Conservation (phyloP, 2,113 vertebrate genomes). For the Misgurnus anguillicaudatus region DNA sequence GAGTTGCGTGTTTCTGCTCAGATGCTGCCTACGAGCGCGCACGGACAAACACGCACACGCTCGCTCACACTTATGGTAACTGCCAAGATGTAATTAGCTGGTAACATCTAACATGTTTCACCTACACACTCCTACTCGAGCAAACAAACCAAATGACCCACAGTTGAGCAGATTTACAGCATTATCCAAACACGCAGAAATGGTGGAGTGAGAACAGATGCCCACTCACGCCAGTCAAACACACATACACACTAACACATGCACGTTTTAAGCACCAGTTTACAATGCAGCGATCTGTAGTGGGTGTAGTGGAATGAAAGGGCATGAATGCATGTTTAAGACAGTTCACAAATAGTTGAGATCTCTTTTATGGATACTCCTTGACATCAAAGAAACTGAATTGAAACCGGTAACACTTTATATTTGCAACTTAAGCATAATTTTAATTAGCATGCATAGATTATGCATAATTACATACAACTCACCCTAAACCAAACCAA, state of each 20-base stretch:
- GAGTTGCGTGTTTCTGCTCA: conserved; percentile 22
- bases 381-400: background rate
- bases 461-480: too few species aligned
- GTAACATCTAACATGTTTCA: conserved; percentile 56
- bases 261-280: background rate
- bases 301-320: background rate
- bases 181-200: conserved; percentile 36
- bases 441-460: too few species aligned
- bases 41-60: conserved; percentile 39
- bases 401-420: background rate
- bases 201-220: conserved; percentile 24
- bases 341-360: too few species aligned
- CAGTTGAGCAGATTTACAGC: conserved; percentile 38
- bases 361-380: background rate
- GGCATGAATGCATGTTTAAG: too few species aligned
- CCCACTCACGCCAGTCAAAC: conserved; percentile 20
- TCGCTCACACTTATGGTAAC: conserved; percentile 35
- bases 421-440: too few species aligned
- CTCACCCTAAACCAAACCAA: too few species aligned
- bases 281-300: background rate
- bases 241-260: conserved; percentile 1
- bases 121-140: conserved; percentile 57
- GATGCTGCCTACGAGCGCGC: conserved; percentile 33
- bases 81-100: conserved; percentile 61
- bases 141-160: conserved; percentile 49